Percentiles rank a stretch among this genome's conserved stretches.
Evolutionary conservation across 2,113 vertebrate species (phyloP).

Genomic region (Miniopterus natalensis): DNA sequence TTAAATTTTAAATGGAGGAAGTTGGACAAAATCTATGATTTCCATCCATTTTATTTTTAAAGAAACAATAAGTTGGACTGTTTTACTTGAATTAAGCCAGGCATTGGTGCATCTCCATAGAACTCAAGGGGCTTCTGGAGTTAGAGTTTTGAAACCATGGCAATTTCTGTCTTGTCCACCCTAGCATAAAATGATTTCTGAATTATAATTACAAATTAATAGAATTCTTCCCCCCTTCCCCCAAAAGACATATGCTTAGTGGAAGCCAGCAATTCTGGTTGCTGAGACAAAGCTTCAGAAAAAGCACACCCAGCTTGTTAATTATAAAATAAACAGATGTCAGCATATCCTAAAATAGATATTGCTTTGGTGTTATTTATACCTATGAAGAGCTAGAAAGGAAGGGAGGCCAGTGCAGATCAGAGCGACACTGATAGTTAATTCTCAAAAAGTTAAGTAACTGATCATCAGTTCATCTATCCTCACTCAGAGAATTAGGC

Average conservation of each 20-base stretch:
- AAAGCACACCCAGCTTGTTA: not conserved
- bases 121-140: not conserved
- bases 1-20: not conserved
- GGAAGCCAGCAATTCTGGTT: not conserved
- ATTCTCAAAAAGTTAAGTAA: not conserved
- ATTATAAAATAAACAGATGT: constrained; percentile 32
- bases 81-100: not conserved
- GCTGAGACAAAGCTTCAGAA: not conserved
- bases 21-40: not conserved
- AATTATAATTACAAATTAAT: not conserved
- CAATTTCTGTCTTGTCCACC: not conserved
- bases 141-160: not conserved
- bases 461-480: not conserved
- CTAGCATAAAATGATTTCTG: not conserved
- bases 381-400: not conserved
- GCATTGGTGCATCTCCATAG: not conserved
- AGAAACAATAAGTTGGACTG: not conserved
- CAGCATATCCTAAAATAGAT: constrained; percentile 13
- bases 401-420: not conserved
- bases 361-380: not conserved
- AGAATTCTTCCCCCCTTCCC: not conserved
- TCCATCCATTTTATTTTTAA: not conserved
- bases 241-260: not conserved
- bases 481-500: not conserved
- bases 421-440: not conserved